Evolutionary conservation across 1,140 invertebrate genomes (phyloP).

Genomic region (Gryon sp.): DNA sequence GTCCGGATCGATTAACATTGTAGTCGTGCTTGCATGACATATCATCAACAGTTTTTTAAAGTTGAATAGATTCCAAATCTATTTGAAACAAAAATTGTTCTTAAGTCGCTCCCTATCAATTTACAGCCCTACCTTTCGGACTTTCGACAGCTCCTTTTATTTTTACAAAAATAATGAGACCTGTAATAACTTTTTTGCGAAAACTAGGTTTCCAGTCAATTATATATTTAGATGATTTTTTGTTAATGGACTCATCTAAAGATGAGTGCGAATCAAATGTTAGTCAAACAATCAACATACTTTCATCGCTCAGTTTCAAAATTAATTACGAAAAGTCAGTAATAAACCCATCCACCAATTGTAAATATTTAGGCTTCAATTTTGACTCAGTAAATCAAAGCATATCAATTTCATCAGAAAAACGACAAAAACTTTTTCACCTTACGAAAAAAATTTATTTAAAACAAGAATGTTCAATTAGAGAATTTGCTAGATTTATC

Average conservation of each 20-base stretch:
- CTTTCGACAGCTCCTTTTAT: background rate
- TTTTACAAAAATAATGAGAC: background rate
- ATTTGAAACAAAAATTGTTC: too few species aligned
- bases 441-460: background rate
- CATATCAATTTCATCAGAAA: background rate
- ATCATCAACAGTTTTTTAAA: too few species aligned
- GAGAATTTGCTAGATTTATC: background rate
- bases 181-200: background rate
- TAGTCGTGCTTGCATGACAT: too few species aligned
- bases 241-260: background rate
- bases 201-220: background rate
- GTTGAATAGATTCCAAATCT: too few species aligned
- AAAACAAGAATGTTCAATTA: conserved; percentile 7
- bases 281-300: conserved; percentile 1
- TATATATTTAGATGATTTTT: conserved; percentile 7
- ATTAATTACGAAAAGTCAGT: conserved; percentile 2
- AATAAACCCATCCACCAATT: background rate
- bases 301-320: background rate
- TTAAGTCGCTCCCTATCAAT: too few species aligned
- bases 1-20: too few species aligned
- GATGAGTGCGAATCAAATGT: background rate
- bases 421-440: background rate
- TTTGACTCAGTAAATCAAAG: conserved; percentile 5
- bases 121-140: background rate
- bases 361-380: conserved; percentile 10